Evolutionary conservation across 53 echinoderm and acorn worm genomes (phyloP), one percentile per base, ranked within the genome.

Genomic region (Antedon mediterranea): DNA sequence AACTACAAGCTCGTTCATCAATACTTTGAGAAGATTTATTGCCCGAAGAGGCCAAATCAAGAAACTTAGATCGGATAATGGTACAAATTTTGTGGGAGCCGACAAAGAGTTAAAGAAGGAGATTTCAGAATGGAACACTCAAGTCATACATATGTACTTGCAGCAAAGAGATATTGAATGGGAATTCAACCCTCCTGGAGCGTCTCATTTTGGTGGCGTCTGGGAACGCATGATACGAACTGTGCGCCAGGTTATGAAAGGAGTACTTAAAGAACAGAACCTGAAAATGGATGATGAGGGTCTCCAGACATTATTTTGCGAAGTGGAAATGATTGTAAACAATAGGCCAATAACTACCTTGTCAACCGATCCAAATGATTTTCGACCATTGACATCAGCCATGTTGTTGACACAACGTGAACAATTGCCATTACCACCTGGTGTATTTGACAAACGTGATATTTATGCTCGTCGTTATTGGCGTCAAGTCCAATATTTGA

Each of bases 181-280:
- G 90, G 29, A 72, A 7, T 87, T 90, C 87, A 85, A 90, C 74
- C 76, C 85, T 29, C 90, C 90, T 4, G 74, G 80, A 82, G 85
- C 79, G 13, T 87, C 90, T 9, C 90, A 90, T 78, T 79, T 82
- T 43, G 87, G 87, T 34, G 57, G 57, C 7, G 57, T 23, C 14
- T 57, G 57, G 57, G 57, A 57, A 18, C 11, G 57, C 11, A 13
- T 18, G 18, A 57, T 57, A 13, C 9, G 57, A 57, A 57, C 57
- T 2, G 20, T 57, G 2, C 9, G 57, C 3, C 57, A 76, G 28
- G 82, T 82, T 28, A 82, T 82, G 82, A 76, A 82, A 23, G 76
- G 82, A 26, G 70, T 76, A 30, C 28, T 82, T 26, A 75, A 44
- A 43, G 76, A 44, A 31, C 82, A 82, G 30, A n/a, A 33, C 31